Conservation (phyloP, 1,140 invertebrate species). For the Drosophila serrata region DNA sequence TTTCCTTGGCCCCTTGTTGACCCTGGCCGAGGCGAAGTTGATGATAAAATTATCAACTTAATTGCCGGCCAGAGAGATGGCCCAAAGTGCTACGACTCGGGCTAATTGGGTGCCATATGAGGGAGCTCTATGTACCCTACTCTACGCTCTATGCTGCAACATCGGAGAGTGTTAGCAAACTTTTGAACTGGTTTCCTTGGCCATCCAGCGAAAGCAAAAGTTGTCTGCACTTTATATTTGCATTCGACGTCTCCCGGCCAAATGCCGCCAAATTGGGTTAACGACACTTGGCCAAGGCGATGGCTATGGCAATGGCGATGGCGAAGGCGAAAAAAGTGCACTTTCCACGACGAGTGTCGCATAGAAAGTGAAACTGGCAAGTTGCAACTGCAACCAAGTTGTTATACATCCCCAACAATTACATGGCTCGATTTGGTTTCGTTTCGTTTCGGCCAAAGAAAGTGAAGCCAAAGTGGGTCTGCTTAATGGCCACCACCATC, state of each 20-base stretch:
- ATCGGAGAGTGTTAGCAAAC: constrained; percentile 67
- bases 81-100: constrained; percentile 17
- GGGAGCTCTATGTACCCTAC: constrained; percentile 11
- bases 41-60: constrained; percentile 82
- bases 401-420: constrained; percentile 74
- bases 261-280: constrained; percentile 83
- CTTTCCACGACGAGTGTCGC: constrained; percentile 77
- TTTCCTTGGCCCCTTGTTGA: constrained; percentile 57
- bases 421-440: constrained; percentile 64
- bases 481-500: constrained; percentile 41
- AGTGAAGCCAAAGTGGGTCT: constrained; percentile 61
- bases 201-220: constrained; percentile 77
- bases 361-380: constrained; percentile 75
- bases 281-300: constrained; percentile 71
- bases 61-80: constrained; percentile 57
- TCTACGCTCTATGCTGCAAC: constrained; percentile 62
- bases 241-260: constrained; percentile 64
- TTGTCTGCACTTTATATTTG: constrained; percentile 56
- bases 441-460: constrained; percentile 60
- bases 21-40: constrained; percentile 71
- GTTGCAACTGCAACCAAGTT: constrained; percentile 46
- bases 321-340: constrained; percentile 38
- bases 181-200: constrained; percentile 73
- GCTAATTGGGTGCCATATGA: constrained; percentile 36
- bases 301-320: constrained; percentile 33